Evolutionary conservation across 1,140 invertebrate genomes (phyloP).

Genomic region (Drosophila orena): DNA sequence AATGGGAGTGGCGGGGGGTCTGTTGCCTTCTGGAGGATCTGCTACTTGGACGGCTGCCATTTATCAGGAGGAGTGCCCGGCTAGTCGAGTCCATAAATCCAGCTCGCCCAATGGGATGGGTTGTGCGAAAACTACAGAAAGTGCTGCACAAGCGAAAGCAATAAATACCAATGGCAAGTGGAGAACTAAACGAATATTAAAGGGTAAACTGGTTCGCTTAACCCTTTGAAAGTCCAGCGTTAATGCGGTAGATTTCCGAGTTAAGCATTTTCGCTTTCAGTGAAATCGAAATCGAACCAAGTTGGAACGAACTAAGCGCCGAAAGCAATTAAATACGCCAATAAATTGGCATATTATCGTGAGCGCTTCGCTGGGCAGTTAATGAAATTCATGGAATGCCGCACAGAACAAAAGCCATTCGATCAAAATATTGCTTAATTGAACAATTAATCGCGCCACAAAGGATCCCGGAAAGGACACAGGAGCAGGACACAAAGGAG

Average conservation of each 20-base stretch:
- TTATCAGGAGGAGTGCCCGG: conserved; percentile 20
- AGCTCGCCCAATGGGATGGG: conserved; percentile 7
- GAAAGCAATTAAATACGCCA: not conserved
- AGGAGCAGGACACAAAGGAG: conserved; percentile 20
- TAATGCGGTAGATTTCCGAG: not conserved
- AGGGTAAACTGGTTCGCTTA: not conserved
- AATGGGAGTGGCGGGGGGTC: conserved; percentile 14
- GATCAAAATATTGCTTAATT: conserved; percentile 75
- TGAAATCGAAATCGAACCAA: not conserved
- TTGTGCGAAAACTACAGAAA: not conserved
- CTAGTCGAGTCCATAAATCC: conserved; percentile 29
- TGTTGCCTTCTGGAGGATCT: conserved; percentile 3
- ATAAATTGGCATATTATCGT: conserved; percentile 43
- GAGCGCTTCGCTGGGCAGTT: conserved; percentile 17
- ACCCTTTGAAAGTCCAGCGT: not conserved
- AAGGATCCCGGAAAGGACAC: conserved; percentile 23
- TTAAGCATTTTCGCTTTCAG: not conserved
- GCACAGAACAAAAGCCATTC: conserved; percentile 51
- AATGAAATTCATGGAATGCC: conserved; percentile 42
- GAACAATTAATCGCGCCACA: conserved; percentile 75
- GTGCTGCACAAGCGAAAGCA: conserved; percentile 3
- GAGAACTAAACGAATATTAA: not conserved
- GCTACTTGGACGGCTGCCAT: conserved; percentile 43
- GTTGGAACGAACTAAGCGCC: too few relatives aligned
- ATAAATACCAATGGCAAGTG: conserved; percentile 4